Percentiles rank a stretch among this genome's conserved stretches.
Evolutionary conservation across 2,888 invertebrate species (phyloP).

Genomic region (Eupithecia vulgata): DNA sequence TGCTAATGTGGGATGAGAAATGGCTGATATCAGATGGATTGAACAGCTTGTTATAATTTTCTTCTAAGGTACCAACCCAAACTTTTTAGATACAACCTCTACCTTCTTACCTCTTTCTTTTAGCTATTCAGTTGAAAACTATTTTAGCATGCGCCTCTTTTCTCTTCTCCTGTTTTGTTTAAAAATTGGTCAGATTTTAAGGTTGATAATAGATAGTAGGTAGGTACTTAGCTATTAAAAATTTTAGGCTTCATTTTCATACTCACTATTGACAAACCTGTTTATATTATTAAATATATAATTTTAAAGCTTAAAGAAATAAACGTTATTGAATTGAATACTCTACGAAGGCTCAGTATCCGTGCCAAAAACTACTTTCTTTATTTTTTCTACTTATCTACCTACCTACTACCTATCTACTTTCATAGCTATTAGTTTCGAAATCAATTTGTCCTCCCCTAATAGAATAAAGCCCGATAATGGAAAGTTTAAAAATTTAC

Average conservation of each 20-base stretch:
- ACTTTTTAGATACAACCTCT: neutral
- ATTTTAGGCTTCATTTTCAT: neutral
- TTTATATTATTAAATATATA: too few species aligned
- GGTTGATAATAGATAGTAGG: neutral
- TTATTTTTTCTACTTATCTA: neutral
- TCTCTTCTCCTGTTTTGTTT: too few species aligned
- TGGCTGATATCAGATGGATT: slow-evolving; percentile 38
- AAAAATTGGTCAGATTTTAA: neutral
- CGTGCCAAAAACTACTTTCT: neutral
- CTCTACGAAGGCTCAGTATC: neutral
- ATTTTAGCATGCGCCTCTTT: neutral
- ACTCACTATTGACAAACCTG: too few species aligned
- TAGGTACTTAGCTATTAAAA: neutral
- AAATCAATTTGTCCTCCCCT: slow-evolving; percentile 58
- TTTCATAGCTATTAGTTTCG: slow-evolving; percentile 10
- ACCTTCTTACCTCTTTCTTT: neutral
- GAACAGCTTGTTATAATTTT: slow-evolving; percentile 2
- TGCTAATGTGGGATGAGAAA: slow-evolving; percentile 66
- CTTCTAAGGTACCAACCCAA: neutral
- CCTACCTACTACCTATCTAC: neutral
- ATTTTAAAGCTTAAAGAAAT: too few species aligned
- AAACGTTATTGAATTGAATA: too few species aligned
- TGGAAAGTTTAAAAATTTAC: slow-evolving; percentile 77
- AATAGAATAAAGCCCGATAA: slow-evolving; percentile 65
- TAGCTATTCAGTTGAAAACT: neutral